Percentiles rank a stretch among this genome's conserved stretches.
phyloP scores from a whole-genome alignment of 2,888 invertebrate genomes.

The Parnassius glacialis region DNA sequence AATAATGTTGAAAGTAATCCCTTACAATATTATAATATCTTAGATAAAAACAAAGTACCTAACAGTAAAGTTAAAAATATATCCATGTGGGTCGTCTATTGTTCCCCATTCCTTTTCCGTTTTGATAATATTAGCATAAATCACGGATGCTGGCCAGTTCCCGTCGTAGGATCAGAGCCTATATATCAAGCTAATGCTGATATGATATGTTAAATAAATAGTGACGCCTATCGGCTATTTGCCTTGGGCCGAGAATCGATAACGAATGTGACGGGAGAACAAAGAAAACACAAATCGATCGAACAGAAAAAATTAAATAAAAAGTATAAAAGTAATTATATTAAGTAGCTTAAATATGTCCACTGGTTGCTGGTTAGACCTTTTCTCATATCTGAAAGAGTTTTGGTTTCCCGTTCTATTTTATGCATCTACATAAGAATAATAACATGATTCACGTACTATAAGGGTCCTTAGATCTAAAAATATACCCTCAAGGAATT shows the following conservation, averaged over 20 bases:
- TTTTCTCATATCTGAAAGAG: no score
- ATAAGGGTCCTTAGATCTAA: no score
- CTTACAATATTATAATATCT: no score
- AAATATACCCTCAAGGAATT: slow-evolving; percentile 6
- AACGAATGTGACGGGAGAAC: slow-evolving; percentile 63
- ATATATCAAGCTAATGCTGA: slow-evolving; percentile 79
- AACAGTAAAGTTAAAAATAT: no score
- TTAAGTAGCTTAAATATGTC: no score
- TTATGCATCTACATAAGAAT: no score
- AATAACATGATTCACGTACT: no score
- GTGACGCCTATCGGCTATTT: slow-evolving; percentile 70
- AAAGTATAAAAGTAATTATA: no score
- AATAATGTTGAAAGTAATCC: no score
- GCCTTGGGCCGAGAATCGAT: slow-evolving; percentile 57
- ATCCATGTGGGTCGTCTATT: neutral
- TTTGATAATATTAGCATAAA: slow-evolving; percentile 69
- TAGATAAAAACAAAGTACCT: no score
- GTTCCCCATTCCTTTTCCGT: slow-evolving; percentile 41
- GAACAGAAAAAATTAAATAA: neutral
- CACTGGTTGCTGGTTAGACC: no score
- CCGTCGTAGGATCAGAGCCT: slow-evolving; percentile 65
- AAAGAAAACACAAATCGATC: slow-evolving; percentile 42
- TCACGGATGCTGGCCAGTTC: slow-evolving; percentile 50
- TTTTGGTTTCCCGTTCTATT: no score
- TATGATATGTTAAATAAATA: slow-evolving; percentile 81